Base-by-base conservation (phyloP, 2,888 invertebrate species). In the Nysson spinosus region DNA sequence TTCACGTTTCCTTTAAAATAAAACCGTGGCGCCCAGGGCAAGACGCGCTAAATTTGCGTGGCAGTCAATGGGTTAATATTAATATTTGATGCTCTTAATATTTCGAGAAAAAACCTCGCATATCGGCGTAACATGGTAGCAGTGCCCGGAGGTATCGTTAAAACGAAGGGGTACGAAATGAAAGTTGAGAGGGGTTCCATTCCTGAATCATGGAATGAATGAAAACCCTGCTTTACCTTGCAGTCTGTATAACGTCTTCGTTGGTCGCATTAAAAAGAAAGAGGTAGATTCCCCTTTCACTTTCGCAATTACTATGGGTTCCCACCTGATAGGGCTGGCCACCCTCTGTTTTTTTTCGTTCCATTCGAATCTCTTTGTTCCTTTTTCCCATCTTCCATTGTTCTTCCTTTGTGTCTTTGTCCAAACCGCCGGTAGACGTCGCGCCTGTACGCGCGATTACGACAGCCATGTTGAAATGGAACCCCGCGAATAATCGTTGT, bases 301-400 rank as follows among this genome's bases (percentile, higher is more conserved):
- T 60, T 56, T 51, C 42, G 60, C 67, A 68, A 68, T 68, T 68
- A 60, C 60, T 42, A 50, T n/a, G n/a, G n/a, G n/a, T n/a, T n/a
- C 43, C 51, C 39, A 60, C 46, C 67, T 51, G 55, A 55, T 42
- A 54, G 35, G 42, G 11, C 16, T 47, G 47, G 44, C 50, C 22
- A 28, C 17, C 22, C 43, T 42, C 47, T 47, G 47, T 52, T 39
- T 17, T 14, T 20, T 37, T 37, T 17, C 47, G 9, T 17, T 20
- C 20, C 20, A 14, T 14, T 34, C 20, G 17, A 7, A 14, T 1
- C 22, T 3, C 9, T 35, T 35, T 39, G 16, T 39, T 30, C n/a
- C 20, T 42, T 22, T 5, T 11, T 12, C 9, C 6, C 22, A 17
- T 17, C 22, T 5, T 3, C 56, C 14, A 54, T 64, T 62, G 43